Evolutionary conservation across 2,888 invertebrate species (phyloP).

Genomic region (Drosophila bunnanda): DNA sequence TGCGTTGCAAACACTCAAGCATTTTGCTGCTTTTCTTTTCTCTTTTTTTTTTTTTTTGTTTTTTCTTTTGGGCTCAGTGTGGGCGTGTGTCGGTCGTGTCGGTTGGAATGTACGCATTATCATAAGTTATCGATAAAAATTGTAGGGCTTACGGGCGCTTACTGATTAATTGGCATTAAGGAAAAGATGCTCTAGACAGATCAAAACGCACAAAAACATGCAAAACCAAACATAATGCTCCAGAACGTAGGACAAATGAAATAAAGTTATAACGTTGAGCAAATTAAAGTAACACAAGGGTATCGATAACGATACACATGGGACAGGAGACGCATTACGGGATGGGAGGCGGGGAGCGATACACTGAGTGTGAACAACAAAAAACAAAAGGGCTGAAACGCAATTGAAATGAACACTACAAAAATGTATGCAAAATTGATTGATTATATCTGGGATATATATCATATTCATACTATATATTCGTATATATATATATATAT

Average conservation of each 20-base stretch:
- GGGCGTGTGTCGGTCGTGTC: slow-evolving; percentile 15
- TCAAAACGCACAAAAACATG: slow-evolving; percentile 68
- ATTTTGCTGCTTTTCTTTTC: not conserved
- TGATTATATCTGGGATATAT: slow-evolving; percentile 44
- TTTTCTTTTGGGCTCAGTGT: slow-evolving; percentile 20
- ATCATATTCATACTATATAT: slow-evolving; percentile 39
- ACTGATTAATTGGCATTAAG: slow-evolving; percentile 15
- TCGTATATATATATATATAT: slow-evolving; percentile 36
- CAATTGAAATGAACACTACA: slow-evolving; percentile 71
- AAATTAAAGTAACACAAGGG: slow-evolving; percentile 17
- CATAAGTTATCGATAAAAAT: slow-evolving; percentile 11
- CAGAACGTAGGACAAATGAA: slow-evolving; percentile 31
- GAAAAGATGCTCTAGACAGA: slow-evolving; percentile 31
- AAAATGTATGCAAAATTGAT: slow-evolving; percentile 69
- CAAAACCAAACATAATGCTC: slow-evolving; percentile 53
- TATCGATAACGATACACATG: slow-evolving; percentile 11
- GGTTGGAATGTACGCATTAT: slow-evolving; percentile 40
- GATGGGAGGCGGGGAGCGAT: slow-evolving; percentile 8
- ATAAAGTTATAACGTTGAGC: slow-evolving; percentile 22
- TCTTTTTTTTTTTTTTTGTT: not conserved
- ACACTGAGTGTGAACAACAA: slow-evolving; percentile 52
- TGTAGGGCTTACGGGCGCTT: slow-evolving; percentile 9
- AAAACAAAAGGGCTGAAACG: slow-evolving; percentile 45
- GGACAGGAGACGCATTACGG: slow-evolving; percentile 13
- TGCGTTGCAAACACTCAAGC: slow-evolving; percentile 36